These are phyloP conservation scores for Bombycilla garrulus DNA, from an alignment of 2,113 vertebrate species.

Conservation along the genomic window DNA sequence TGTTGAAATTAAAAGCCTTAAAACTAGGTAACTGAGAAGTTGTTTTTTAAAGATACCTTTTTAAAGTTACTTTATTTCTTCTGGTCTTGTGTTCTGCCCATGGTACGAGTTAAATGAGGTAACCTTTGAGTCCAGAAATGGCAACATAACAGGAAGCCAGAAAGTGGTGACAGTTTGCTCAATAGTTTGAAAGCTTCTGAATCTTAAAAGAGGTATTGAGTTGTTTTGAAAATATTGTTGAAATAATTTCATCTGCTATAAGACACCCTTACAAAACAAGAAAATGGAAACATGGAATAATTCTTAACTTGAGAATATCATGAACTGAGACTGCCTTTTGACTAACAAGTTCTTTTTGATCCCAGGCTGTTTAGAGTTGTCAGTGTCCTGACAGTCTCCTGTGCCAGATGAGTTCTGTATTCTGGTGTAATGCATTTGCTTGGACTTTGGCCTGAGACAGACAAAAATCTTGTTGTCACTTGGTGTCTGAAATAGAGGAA, in stretches of 20 bases:
- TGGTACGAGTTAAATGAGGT: neutral
- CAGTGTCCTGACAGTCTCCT: neutral
- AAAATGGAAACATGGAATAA: neutral
- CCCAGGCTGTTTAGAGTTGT: neutral
- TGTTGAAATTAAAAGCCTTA: neutral
- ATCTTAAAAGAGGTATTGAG: neutral
- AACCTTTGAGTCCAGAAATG: neutral
- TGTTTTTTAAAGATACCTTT: neutral
- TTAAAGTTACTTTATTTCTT: neutral
- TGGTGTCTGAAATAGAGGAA: neutral
- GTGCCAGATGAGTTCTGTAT: neutral
- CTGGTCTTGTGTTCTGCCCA: neutral
- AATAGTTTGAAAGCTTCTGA: neutral
- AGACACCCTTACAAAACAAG: neutral
- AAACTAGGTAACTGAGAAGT: neutral
- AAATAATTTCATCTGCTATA: neutral
- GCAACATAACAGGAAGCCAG: conserved; percentile 33
- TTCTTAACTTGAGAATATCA: neutral
- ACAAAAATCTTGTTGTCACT: neutral
- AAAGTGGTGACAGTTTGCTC: conserved; percentile 7
- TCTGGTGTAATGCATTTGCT: neutral
- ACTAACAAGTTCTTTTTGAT: neutral
- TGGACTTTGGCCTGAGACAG: neutral
- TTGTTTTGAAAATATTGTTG: neutral
- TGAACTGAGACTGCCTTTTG: neutral